Conservation (phyloP, 2,113 vertebrate species). For the Willisornis vidua region DNA sequence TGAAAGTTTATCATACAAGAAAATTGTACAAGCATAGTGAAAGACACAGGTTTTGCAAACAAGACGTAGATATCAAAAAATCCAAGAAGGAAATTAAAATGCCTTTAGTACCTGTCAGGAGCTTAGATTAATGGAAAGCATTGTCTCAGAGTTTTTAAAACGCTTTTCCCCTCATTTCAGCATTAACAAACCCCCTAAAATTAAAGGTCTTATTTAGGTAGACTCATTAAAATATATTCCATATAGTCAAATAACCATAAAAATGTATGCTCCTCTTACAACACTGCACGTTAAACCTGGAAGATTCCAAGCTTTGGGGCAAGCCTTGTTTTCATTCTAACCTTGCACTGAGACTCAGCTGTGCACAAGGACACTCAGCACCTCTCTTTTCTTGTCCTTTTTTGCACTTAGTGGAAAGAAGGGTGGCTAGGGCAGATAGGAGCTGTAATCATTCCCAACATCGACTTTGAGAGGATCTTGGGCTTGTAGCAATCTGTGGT, state of each 20-base stretch:
- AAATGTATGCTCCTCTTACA: background rate
- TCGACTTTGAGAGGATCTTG: background rate
- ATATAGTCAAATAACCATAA: background rate
- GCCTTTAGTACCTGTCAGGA: background rate
- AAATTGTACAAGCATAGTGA: background rate
- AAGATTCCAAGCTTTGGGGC: background rate
- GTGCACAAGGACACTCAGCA: background rate
- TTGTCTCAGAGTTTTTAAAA: background rate
- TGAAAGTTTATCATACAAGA: background rate
- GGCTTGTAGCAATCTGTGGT: background rate
- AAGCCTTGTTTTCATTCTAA: background rate
- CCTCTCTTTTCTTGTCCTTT: background rate
- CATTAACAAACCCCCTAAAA: fast-evolving
- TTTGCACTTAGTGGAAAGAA: background rate
- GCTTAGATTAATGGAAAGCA: background rate
- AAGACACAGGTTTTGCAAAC: background rate
- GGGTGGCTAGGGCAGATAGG: fast-evolving
- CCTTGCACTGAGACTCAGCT: fast-evolving
- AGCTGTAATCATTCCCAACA: fast-evolving
- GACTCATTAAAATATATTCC: background rate
- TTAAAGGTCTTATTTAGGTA: background rate
- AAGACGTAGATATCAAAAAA: background rate
- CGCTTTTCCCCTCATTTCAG: background rate
- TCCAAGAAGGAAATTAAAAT: background rate
- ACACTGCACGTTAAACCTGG: background rate